These are phyloP conservation scores for Triops cancriformis DNA, from an alignment of 1,140 invertebrate genomes.

Conservation along the genomic window DNA sequence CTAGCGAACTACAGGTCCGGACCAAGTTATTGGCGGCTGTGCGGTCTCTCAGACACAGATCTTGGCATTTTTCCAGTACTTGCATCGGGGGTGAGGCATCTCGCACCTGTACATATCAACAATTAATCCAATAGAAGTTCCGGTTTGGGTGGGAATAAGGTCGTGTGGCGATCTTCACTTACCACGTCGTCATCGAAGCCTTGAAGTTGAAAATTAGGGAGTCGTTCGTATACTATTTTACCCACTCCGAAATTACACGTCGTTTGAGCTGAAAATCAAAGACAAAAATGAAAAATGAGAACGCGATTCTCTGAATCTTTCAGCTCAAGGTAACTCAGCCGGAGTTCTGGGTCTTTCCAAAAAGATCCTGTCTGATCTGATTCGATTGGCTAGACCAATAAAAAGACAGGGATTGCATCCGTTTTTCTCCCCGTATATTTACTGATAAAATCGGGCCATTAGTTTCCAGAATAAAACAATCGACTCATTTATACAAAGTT, in stretches of 20 bases:
- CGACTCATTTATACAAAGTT: no score
- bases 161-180: conserved; percentile 37
- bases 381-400: no score
- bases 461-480: not conserved
- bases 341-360: no score
- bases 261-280: conserved; percentile 60
- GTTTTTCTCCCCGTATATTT: no score
- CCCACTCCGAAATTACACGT: conserved; percentile 80
- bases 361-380: no score
- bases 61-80: conserved; percentile 72
- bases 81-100: conserved; percentile 71
- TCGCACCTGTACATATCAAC: conserved; percentile 47
- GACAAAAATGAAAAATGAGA: conserved; percentile 14
- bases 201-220: conserved; percentile 78
- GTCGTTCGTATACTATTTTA: conserved; percentile 73
- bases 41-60: conserved; percentile 71
- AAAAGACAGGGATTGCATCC: no score
- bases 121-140: not conserved
- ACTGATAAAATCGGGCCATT: not conserved
- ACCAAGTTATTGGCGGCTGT: conserved; percentile 68
- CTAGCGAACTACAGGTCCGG: conserved; percentile 71
- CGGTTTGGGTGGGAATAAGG: not conserved
- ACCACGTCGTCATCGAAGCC: conserved; percentile 80
- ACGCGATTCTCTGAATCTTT: no score
- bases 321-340: no score